Evolutionary conservation across 2,113 vertebrate genomes (phyloP), one percentile per base, ranked within the genome.

Genomic region (Nibea albiflora): DNA sequence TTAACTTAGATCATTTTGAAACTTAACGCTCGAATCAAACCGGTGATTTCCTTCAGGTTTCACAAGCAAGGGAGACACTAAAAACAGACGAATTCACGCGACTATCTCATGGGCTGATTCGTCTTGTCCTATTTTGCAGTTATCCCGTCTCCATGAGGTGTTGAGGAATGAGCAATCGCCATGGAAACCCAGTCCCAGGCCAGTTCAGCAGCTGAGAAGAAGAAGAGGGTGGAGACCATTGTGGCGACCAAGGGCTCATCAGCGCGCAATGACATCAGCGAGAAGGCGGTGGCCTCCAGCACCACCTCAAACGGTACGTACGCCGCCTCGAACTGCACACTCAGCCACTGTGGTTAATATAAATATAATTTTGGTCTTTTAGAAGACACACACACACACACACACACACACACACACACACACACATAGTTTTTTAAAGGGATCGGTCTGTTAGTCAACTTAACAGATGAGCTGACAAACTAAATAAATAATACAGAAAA

Each of bases 131-230:
- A 73, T 35, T 66, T 80, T 11, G 19, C 85, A 98, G 97, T 95
- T 94, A 83, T 94, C 93, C 88, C 12, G 73, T 93, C 87, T 93
- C 94, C 92, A 95, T 95, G 93, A 95, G 94, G 94, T 92, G 92
- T 94, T 97, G 96, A 97, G 98, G 96, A 97, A 99, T 99, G 98
- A 96, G 88, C 96, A 95, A 94, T 94, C 92, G 95, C 92, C 95
- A 99, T 99, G 98, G 98, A 99, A 96, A 96, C 97, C 84, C 97
- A 99, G 94, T 97, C 97, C 94, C 98, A 97, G 93, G 97, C 95
- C 94, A 97, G 96, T 95, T 92, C 96, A 72, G 92, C 96, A 87
- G 94, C 95, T 85, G 97, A 98, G 95, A 99, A 98, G 95, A 99
- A 98, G 93, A 99, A 98, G 93, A 98, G 97, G 94, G 96, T 96